Base-by-base conservation (phyloP, 2,888 invertebrate species). In the Leptinotarsa haldemani region DNA sequence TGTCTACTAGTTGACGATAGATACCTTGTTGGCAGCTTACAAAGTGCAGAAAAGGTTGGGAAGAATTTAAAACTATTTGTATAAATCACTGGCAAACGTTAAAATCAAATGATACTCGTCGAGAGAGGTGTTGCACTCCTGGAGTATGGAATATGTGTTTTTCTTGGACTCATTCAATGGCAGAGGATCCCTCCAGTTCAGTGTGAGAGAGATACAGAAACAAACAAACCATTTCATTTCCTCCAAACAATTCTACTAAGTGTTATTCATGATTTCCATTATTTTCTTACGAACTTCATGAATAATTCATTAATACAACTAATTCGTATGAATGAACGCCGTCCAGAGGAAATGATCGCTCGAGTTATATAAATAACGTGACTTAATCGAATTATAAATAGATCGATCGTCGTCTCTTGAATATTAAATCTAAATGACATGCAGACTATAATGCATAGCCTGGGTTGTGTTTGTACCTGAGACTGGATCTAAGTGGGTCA, bases 341-440 rank as follows among this genome's bases (percentile, higher is more conserved):
- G 18, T 56, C 56, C 56, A 16, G 12, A 22, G 22, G 56, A 56
- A 25, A 9, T 22, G 22, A 56, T 56, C 56, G 20, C 1, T 22
- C 56, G 56, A 25, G 56, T 56, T 56, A 56, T 56, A 56, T 61
- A 40, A 25, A 61, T 61, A 61, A 25, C 25, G 61, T 61, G 61
- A 61, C 61, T 30, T 61, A 40, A 61, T 61, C 40, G 61, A n/a
- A 30, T 61, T 40, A 61, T 30, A 61, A 61, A 61, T 30, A 61
- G 30, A 61, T 61, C 61, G 25, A 61, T 61, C 4, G 56, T 22
- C 56, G 20, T 56, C 56, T 20, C 16, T 56, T 56, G 56, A 56
- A 56, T 56, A 56, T 56, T 22, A 2, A 22, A 56, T 56, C 1
- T 13, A 56, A 56, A 22, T 56, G 18, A 22, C 22, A 56, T 56